Conservation (phyloP, 2,113 vertebrate genomes). For the Apistogramma diplotaenia region DNA sequence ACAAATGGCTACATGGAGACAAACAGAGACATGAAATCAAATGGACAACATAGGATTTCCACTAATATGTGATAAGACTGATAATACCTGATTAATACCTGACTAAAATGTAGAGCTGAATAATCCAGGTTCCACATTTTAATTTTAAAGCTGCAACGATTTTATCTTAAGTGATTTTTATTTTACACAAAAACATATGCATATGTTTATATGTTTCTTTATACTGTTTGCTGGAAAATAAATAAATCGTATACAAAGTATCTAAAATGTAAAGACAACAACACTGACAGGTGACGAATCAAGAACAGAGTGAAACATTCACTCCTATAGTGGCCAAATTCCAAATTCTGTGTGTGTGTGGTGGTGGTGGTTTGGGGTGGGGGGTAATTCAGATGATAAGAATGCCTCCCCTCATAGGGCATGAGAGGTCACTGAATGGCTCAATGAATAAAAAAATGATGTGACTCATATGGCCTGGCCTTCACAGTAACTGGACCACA, state of each 20-base stretch:
- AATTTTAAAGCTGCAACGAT: background rate
- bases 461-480: background rate
- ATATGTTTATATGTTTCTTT: background rate
- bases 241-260: background rate
- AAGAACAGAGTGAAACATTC: background rate
- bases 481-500: background rate
- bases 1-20: constrained; percentile 1
- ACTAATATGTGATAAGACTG: background rate
- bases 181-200: background rate
- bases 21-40: background rate
- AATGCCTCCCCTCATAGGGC: background rate
- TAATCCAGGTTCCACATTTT: background rate
- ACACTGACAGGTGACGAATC: background rate
- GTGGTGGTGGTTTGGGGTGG: too few species aligned
- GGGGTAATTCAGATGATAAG: background rate
- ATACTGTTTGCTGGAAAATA: background rate
- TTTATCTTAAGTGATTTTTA: background rate
- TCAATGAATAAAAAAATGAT: background rate
- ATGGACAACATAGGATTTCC: background rate
- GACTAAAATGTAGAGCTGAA: background rate
- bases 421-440: background rate
- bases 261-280: background rate
- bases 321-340: background rate
- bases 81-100: background rate
- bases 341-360: rapidly evolving